These are phyloP conservation scores for Limnodromus scolopaceus DNA, from an alignment of 2,797 vertebrate species.

Conservation along the genomic window DNA sequence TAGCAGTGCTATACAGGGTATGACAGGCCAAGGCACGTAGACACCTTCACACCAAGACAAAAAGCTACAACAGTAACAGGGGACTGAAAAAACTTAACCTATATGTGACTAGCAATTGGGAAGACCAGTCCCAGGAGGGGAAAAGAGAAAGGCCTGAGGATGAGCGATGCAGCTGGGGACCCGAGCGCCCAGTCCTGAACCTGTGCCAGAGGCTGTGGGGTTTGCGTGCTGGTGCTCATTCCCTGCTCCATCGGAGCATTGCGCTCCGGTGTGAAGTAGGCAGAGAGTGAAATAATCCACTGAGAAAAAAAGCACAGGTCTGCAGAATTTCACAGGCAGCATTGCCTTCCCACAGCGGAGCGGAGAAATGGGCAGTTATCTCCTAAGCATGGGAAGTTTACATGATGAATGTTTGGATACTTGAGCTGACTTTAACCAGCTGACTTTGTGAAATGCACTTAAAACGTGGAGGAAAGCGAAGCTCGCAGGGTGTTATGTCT, in stretches of 20 bases:
- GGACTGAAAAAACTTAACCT: not conserved
- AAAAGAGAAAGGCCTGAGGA: not conserved
- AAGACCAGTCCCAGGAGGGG: not conserved
- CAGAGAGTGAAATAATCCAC: not conserved
- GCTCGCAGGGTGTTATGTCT: not conserved
- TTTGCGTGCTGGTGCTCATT: not conserved
- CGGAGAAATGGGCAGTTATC: not conserved
- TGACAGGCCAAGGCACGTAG: not conserved
- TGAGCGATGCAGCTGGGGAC: not conserved
- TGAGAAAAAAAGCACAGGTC: not conserved
- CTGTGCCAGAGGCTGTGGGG: not conserved
- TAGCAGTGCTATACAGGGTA: not conserved
- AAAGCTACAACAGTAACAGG: not conserved
- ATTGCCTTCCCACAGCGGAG: not conserved
- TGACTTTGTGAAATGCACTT: not conserved
- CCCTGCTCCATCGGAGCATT: not conserved
- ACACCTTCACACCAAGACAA: not conserved
- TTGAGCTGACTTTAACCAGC: conserved; percentile 19
- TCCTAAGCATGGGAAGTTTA: conserved; percentile 55
- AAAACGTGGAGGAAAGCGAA: not conserved
- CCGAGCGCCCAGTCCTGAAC: accelerated
- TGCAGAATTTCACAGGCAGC: conserved; percentile 44
- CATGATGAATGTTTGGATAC: not conserved
- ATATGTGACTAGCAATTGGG: accelerated
- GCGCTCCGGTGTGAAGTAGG: not conserved